phyloP scores from a whole-genome alignment of 2,797 vertebrate species.

The Mormyrops attenuatus region DNA sequence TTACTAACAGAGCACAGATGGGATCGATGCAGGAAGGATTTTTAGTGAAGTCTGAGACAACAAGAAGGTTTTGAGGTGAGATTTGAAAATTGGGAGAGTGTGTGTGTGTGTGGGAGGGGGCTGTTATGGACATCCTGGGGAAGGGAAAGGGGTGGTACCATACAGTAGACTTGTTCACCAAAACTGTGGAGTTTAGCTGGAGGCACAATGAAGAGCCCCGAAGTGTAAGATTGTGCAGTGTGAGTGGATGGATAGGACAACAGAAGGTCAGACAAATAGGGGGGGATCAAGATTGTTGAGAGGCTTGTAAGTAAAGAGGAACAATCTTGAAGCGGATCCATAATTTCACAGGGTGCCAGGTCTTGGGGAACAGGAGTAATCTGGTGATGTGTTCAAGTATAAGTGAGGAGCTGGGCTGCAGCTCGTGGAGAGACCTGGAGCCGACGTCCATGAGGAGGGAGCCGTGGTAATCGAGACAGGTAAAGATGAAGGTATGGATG shows the following conservation, averaged over 20 bases:
- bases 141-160: background rate
- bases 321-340: background rate
- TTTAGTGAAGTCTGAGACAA: background rate
- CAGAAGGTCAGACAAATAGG: background rate
- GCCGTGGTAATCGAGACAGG: background rate
- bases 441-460: background rate
- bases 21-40: background rate
- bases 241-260: background rate
- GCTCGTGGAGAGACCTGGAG: background rate
- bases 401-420: background rate
- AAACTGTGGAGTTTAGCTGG: background rate
- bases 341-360: background rate
- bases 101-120: background rate
- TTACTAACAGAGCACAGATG: background rate
- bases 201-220: background rate
- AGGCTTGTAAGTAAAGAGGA: background rate
- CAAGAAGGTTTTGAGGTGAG: background rate
- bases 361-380: background rate
- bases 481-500: background rate
- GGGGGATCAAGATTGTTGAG: background rate
- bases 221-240: background rate
- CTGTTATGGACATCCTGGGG: background rate
- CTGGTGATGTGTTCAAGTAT: background rate
- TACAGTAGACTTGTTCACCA: background rate
- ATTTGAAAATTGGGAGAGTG: background rate